phyloP scores from a whole-genome alignment of 2,113 vertebrate genomes.

The Tautogolabrus adspersus region DNA sequence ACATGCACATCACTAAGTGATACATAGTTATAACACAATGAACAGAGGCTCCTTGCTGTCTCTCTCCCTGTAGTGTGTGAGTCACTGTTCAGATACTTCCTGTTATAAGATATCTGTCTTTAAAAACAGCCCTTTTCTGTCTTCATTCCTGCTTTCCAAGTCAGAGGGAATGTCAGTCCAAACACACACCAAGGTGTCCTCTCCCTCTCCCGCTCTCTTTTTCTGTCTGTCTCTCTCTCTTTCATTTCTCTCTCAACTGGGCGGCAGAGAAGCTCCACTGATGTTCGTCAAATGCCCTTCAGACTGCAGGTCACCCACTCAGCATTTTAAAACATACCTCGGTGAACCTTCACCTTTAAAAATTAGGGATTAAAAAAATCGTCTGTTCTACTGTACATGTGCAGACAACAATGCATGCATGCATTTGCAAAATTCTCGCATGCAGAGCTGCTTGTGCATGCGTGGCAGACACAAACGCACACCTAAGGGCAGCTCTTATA shows the following conservation, averaged over 20 bases:
- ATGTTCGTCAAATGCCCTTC: slow-evolving; percentile 55
- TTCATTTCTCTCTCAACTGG: slow-evolving; percentile 39
- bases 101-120: slow-evolving; percentile 73
- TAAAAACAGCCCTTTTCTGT: slow-evolving; percentile 62
- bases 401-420: slow-evolving; percentile 38
- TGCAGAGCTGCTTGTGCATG: slow-evolving; percentile 41
- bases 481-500: slow-evolving; percentile 57
- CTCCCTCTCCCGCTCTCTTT: slow-evolving; percentile 20
- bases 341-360: slow-evolving; percentile 56
- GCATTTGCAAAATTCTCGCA: slow-evolving; percentile 32
- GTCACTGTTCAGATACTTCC: slow-evolving; percentile 79
- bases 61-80: slow-evolving; percentile 59
- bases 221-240: slow-evolving; percentile 20
- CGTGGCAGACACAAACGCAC: slow-evolving; percentile 31
- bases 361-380: not conserved
- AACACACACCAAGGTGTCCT: slow-evolving; percentile 73
- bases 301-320: slow-evolving; percentile 54
- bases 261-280: slow-evolving; percentile 51
- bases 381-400: slow-evolving; percentile 1
- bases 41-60: slow-evolving; percentile 51
- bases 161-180: slow-evolving; percentile 71
- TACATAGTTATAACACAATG: slow-evolving; percentile 46
- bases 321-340: slow-evolving; percentile 50
- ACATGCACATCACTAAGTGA: slow-evolving; percentile 22
- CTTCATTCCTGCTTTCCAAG: slow-evolving; percentile 62